phyloP scores from a whole-genome alignment of 2,797 vertebrate species.

The Betta splendens region DNA sequence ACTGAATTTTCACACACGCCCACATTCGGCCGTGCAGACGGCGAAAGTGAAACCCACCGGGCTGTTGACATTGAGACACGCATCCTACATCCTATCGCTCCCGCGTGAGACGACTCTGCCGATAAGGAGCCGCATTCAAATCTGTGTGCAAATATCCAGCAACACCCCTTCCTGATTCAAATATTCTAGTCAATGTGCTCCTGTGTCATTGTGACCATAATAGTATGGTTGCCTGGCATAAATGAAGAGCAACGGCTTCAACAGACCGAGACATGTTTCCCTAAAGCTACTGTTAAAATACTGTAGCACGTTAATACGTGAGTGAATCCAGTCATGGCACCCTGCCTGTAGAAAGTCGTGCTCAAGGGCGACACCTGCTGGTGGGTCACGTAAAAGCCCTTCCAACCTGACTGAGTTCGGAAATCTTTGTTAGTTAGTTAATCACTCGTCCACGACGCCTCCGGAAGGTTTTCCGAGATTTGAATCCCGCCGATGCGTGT shows the following conservation, averaged over 20 bases:
- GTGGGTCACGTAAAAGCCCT: conserved; percentile 18
- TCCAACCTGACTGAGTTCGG: conserved; percentile 1
- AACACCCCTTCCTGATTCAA: conserved; percentile 63
- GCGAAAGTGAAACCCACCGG: conserved; percentile 40
- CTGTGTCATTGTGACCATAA: conserved; percentile 5
- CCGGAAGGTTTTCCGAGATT: not conserved
- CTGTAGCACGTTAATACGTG: conserved; percentile 17
- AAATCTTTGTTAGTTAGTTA: conserved; percentile 6
- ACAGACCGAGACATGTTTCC: conserved; percentile 1
- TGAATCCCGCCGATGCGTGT: conserved; percentile 14
- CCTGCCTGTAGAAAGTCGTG: not conserved
- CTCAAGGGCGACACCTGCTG: conserved; percentile 77
- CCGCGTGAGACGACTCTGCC: conserved; percentile 3
- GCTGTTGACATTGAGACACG: conserved; percentile 33
- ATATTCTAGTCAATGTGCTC: conserved; percentile 10
- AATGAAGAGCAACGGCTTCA: conserved; percentile 14
- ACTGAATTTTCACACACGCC: conserved; percentile 21
- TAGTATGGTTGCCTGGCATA: conserved; percentile 9
- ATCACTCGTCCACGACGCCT: not conserved
- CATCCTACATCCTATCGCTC: not conserved
- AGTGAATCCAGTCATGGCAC: conserved; percentile 35
- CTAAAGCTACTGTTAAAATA: conserved; percentile 3
- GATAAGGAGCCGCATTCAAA: conserved; percentile 41
- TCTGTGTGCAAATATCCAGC: conserved; percentile 39
- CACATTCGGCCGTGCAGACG: conserved; percentile 21